Conservation (phyloP, 2,797 vertebrate genomes). For the Galagoides demidoff region DNA sequence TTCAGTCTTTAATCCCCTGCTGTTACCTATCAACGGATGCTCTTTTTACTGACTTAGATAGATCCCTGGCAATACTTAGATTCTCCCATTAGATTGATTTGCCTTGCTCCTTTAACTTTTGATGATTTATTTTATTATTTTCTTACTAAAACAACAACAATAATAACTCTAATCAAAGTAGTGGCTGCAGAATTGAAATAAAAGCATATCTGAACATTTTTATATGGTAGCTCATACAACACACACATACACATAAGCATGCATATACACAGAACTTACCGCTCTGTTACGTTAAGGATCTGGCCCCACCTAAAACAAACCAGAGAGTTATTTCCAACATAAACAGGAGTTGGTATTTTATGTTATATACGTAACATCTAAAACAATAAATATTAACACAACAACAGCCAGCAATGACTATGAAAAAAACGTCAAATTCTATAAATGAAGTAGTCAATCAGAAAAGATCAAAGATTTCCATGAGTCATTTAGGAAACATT, state of each 20-base stretch:
- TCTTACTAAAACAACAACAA: slow-evolving; percentile 32
- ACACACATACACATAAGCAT: background rate
- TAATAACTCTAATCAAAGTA: slow-evolving; percentile 12
- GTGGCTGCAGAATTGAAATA: slow-evolving; percentile 4
- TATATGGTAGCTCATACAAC: background rate
- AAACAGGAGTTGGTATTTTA: background rate
- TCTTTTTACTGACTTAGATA: slow-evolving; percentile 65
- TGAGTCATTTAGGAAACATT: slow-evolving; percentile 1
- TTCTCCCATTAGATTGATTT: slow-evolving; percentile 61
- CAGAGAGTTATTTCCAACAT: background rate
- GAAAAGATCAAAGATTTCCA: background rate
- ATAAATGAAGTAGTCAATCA: slow-evolving; percentile 7
- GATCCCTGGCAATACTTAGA: slow-evolving; percentile 72
- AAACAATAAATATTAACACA: background rate
- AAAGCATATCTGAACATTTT: slow-evolving; percentile 15
- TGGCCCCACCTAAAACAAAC: background rate
- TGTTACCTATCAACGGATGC: slow-evolving; percentile 65
- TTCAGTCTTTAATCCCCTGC: slow-evolving; percentile 76
- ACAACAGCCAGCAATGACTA: background rate
- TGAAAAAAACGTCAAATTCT: background rate
- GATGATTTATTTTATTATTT: slow-evolving; percentile 55
- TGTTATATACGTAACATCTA: background rate
- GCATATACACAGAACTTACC: background rate
- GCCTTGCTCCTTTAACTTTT: slow-evolving; percentile 60
- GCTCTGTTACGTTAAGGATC: background rate